phyloP scores from a whole-genome alignment of 2,888 invertebrate genomes.

The Lucinisca nassula region DNA sequence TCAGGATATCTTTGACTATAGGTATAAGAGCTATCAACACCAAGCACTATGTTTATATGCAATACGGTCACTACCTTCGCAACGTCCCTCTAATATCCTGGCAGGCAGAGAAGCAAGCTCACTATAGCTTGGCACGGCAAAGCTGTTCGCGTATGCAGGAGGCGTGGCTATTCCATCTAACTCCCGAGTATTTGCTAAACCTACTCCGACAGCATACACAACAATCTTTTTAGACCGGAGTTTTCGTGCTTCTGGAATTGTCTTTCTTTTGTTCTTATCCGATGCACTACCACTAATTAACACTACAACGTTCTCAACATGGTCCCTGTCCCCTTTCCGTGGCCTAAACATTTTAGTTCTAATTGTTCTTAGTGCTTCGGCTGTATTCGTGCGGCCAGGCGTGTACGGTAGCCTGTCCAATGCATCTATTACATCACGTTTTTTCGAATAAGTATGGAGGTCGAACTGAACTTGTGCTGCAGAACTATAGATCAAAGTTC shows the following conservation, averaged over 20 bases:
- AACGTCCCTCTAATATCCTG: slow-evolving; percentile 57
- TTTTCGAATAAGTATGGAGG: slow-evolving; percentile 69
- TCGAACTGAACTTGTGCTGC: slow-evolving; percentile 76
- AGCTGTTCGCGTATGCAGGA: slow-evolving; percentile 74
- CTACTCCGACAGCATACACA: slow-evolving; percentile 77
- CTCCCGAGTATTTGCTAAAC: slow-evolving; percentile 74
- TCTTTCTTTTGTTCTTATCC: slow-evolving; percentile 77
- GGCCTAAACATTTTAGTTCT: slow-evolving; percentile 75
- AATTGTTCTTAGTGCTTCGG: slow-evolving; percentile 77
- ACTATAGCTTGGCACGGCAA: slow-evolving; percentile 71
- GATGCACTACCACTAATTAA: slow-evolving; percentile 83
- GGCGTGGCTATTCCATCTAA: slow-evolving; percentile 76
- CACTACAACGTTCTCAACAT: slow-evolving; percentile 78
- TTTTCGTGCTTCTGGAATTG: slow-evolving; percentile 77
- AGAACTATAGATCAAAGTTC: slow-evolving; percentile 78
- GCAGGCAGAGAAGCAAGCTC: slow-evolving; percentile 57
- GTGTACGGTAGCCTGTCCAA: slow-evolving; percentile 72
- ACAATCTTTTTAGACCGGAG: slow-evolving; percentile 77
- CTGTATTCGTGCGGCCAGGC: slow-evolving; percentile 79
- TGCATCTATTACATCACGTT: slow-evolving; percentile 68
- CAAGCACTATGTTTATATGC: neutral
- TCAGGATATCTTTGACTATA: no score
- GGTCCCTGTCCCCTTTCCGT: slow-evolving; percentile 78
- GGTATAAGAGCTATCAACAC: neutral
- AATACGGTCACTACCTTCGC: slow-evolving; percentile 36